Base-by-base conservation (phyloP, 2,888 invertebrate genomes). In the Epirrita christyi region DNA sequence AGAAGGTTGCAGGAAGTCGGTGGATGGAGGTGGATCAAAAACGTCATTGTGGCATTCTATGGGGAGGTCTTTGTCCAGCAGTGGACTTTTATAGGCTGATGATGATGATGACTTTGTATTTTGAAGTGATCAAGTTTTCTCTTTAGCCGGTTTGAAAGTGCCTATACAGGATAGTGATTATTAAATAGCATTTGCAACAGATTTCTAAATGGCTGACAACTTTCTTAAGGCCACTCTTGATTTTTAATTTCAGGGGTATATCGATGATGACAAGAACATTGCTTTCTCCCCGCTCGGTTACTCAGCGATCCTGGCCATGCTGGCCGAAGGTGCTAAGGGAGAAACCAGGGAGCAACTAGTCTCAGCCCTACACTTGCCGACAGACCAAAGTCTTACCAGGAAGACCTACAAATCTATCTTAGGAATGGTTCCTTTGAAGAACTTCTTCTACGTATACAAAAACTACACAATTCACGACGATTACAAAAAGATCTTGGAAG, bases 361-460 rank as follows among this genome's bases (percentile, higher is more conserved):
- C 1, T 79, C 92, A 50, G 93, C 93, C 0, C 83, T 95, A 5
- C 93, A 93, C 44, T 81, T 93, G 14, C 94, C 94, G 8, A 79
- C 88, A 58, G 93, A 94, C 59, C 85, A 73, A 10, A 79, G 77
- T 9, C 75, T 88, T 0, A 89, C 88, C 2, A 84, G 93, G 64
- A 86, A 84, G 56, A 89, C 90, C 6, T 93, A 90, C 72, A 84
- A 82, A 5, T 85, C 80, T 44, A 89, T 93, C 6, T 44, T 59
- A 44, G 51, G 36, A 47, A 87, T 93, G 83, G 85, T 92, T 48
- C 82, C 92, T 44, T 85, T 95, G 63, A 94, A 94, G 73, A 94
- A 94, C 68, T 95, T 93, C 88, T 93, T 95, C 70, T 95, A 95
- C 68, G 93, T 95, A 6, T 95, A 95, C 76, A 94, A 94, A 70